phyloP scores from a whole-genome alignment of 2,113 vertebrate species.

The Poeciliopsis retropinna region DNA sequence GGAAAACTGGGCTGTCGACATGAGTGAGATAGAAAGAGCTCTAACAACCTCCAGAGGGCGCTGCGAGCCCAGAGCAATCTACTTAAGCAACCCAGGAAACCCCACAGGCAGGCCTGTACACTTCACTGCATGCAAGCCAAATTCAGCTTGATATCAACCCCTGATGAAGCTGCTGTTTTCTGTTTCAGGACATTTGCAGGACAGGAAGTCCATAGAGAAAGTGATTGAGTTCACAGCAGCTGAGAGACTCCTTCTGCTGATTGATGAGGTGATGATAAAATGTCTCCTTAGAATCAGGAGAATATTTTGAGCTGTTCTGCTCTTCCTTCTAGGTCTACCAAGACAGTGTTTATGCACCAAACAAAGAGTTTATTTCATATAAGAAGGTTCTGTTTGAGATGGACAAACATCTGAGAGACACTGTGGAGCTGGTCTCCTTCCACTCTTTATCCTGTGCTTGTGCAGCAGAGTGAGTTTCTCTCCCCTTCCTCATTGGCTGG shows the following conservation, averaged over 20 bases:
- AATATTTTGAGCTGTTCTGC: neutral
- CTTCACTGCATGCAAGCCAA: neutral
- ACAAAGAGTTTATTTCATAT: conserved; percentile 72
- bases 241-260: conserved; percentile 83
- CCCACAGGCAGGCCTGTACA: conserved; percentile 70
- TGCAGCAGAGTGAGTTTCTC: conserved; percentile 72
- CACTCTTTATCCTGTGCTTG: conserved; percentile 72
- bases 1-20: conserved; percentile 66
- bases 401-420: conserved; percentile 45
- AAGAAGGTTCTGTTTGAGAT: conserved; percentile 79
- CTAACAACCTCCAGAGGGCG: conserved; percentile 34
- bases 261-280: conserved; percentile 67
- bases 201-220: conserved; percentile 81
- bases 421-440: conserved; percentile 71
- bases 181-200: conserved; percentile 72
- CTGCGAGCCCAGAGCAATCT: conserved; percentile 73
- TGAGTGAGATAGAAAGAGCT: conserved; percentile 51
- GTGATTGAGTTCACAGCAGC: conserved; percentile 87
- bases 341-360: conserved; percentile 64
- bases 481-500: neutral
- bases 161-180: neutral
- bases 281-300: neutral
- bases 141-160: neutral
- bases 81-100: conserved; percentile 78
- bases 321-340: conserved; percentile 70